These are phyloP conservation scores for Mastigias papua DNA, from an alignment of 30 jellyfish, hydroid and myxozoan species.

Conservation along the genomic window DNA sequence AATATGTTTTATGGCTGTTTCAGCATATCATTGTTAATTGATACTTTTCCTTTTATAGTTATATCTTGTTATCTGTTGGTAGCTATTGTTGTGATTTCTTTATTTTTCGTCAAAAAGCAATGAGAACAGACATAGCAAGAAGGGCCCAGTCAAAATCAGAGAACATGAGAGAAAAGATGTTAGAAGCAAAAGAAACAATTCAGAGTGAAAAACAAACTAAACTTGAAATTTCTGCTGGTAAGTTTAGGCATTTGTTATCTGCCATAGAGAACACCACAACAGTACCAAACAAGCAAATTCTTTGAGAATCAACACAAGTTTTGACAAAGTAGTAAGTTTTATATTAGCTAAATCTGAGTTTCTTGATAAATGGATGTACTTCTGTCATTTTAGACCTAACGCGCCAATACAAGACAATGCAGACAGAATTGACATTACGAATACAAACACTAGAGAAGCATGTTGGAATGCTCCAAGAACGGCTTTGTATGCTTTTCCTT, in stretches of 20 bases:
- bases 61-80: too few species aligned
- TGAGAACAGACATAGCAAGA: constrained; percentile 81
- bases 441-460: constrained; percentile 56
- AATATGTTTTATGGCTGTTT: too few species aligned
- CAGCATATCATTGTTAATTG: too few species aligned
- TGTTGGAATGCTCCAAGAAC: constrained; percentile 43
- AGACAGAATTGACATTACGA: constrained; percentile 73
- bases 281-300: too few species aligned
- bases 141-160: constrained; percentile 74
- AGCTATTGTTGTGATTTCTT: too few species aligned
- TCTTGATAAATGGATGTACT: too few species aligned
- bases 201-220: constrained; percentile 68
- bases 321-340: not conserved
- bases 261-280: too few species aligned
- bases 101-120: too few species aligned
- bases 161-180: constrained; percentile 72
- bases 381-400: constrained; percentile 44
- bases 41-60: too few species aligned
- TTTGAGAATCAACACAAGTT: not conserved
- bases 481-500: constrained; percentile 50
- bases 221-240: constrained; percentile 77
- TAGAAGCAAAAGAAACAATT: constrained; percentile 73
- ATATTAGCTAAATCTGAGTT: too few species aligned
- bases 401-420: constrained; percentile 81
- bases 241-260: too few species aligned